Evolutionary conservation across 2,113 vertebrate species (phyloP).

Genomic region (Chionis minor): DNA sequence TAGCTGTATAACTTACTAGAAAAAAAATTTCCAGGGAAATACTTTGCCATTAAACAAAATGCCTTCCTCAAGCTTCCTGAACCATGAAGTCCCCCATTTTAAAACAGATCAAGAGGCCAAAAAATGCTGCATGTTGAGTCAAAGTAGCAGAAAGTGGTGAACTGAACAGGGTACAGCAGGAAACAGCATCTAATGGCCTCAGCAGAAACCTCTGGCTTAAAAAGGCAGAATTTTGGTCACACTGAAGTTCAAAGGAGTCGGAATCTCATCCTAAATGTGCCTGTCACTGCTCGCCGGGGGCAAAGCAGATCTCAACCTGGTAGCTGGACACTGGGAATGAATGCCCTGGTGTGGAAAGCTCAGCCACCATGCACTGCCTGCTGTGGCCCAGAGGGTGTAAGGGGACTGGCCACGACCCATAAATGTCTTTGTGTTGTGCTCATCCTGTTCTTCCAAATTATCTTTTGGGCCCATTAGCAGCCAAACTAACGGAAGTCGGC

Average conservation of each 20-base stretch:
- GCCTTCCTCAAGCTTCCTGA: background rate
- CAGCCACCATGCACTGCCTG: background rate
- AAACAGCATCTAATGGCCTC: background rate
- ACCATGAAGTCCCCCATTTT: background rate
- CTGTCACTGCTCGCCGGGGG: background rate
- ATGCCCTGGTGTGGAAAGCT: background rate
- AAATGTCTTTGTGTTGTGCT: background rate
- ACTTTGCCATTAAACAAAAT: background rate
- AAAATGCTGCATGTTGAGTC: accelerated
- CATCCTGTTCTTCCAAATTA: background rate
- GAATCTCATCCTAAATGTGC: background rate
- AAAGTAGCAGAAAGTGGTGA: background rate
- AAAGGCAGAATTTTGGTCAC: background rate
- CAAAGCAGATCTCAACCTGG: background rate
- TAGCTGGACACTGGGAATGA: background rate
- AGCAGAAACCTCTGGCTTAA: background rate
- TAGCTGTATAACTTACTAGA: background rate
- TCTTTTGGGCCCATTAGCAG: background rate
- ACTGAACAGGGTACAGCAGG: background rate
- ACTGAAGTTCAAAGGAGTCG: background rate
- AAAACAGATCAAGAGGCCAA: background rate
- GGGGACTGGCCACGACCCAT: background rate
- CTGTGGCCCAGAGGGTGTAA: background rate
- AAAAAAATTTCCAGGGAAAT: background rate
- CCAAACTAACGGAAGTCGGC: background rate